A percentile compares a stretch with the other conserved stretches of the same genome.
Evolutionary conservation across 2,113 vertebrate genomes (phyloP).

Genomic region (Centrocercus urophasianus): DNA sequence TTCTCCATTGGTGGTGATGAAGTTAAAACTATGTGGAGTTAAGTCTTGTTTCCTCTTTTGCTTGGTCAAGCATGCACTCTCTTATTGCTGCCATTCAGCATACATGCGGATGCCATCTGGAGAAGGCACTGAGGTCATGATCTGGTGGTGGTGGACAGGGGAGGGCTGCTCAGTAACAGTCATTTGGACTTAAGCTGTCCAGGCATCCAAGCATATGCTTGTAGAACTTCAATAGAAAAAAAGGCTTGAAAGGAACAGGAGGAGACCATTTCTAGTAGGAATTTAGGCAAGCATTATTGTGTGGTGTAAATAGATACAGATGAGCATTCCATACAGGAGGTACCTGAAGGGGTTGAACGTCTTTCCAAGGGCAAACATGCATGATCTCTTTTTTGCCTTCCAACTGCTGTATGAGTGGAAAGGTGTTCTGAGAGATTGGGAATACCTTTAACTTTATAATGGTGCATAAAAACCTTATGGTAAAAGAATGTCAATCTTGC

Average conservation of each 20-base stretch:
- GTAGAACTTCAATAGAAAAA: conserved; percentile 38
- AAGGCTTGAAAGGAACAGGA: conserved; percentile 32
- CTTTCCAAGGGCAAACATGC: not conserved
- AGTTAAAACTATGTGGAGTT: not conserved
- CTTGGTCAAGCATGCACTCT: not conserved
- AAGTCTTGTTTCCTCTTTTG: not conserved
- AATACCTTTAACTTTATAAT: not conserved
- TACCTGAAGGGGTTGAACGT: not conserved
- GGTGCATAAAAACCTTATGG: not conserved
- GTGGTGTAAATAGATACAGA: not conserved
- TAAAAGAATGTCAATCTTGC: not conserved
- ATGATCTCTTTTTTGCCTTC: not conserved
- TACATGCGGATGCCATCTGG: not conserved
- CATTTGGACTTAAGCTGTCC: not conserved
- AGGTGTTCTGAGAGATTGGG: not conserved
- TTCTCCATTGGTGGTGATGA: not conserved
- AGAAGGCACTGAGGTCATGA: not conserved
- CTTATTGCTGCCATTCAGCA: not conserved
- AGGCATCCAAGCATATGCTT: conserved; percentile 37
- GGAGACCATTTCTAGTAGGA: conserved; percentile 23
- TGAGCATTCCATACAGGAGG: not conserved
- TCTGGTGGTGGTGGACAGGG: not conserved
- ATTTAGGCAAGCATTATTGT: conserved; percentile 40
- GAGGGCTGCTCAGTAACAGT: not conserved
- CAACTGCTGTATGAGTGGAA: not conserved